Evolutionary conservation across 2,888 invertebrate genomes (phyloP).

Genomic region (Thereva nobilitata): DNA sequence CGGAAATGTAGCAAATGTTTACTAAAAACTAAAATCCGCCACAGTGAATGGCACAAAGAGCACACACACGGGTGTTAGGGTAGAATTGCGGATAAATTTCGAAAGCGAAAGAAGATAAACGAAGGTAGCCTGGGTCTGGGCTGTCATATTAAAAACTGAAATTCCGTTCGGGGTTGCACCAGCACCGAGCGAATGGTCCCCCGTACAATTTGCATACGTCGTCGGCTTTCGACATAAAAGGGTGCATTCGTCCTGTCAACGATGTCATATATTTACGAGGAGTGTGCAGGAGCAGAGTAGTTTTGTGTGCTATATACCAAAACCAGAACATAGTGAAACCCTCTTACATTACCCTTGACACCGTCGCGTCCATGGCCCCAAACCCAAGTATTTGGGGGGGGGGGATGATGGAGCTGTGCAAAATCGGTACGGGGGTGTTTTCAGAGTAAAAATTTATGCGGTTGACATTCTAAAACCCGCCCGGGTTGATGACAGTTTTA

Average conservation of each 20-base stretch:
- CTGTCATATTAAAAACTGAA: conserved; percentile 22
- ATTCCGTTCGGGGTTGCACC: conserved; percentile 18
- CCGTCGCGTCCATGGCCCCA: background rate
- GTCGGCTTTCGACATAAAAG: conserved; percentile 37
- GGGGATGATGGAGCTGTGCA: conserved; percentile 10
- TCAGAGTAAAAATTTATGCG: conserved; percentile 33
- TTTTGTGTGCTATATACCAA: too few relatives aligned
- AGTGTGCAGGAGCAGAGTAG: background rate
- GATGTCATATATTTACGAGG: conserved; percentile 21
- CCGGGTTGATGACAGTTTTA: conserved; percentile 39
- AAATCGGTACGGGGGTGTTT: conserved; percentile 3
- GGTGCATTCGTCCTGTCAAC: conserved; percentile 34
- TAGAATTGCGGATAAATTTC: too few relatives aligned
- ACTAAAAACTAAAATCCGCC: too few relatives aligned
- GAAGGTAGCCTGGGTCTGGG: background rate
- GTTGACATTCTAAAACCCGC: conserved; percentile 21
- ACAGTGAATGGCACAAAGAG: too few relatives aligned
- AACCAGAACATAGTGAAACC: too few relatives aligned
- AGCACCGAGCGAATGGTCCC: background rate
- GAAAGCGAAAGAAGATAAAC: too few relatives aligned
- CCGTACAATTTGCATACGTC: conserved; percentile 35
- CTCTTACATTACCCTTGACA: background rate
- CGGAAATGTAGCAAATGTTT: too few relatives aligned
- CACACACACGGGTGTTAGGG: too few relatives aligned
- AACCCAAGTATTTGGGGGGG: conserved; percentile 1